phyloP scores from a whole-genome alignment of 2,797 vertebrate species.

The Muraenolepis orangiensis region DNA sequence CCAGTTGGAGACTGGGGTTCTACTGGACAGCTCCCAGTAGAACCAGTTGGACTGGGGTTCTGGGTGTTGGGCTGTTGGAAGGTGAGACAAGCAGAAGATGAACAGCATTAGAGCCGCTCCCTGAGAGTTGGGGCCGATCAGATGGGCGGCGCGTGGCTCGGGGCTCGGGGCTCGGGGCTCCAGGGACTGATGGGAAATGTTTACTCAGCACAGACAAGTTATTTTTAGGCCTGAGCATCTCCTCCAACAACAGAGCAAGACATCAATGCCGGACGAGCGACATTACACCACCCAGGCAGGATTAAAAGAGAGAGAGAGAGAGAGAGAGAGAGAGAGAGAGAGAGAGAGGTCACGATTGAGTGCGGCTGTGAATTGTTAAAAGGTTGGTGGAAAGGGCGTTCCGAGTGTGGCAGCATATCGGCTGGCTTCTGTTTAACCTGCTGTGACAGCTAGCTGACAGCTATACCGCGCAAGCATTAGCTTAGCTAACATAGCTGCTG shows the following conservation, averaged over 20 bases:
- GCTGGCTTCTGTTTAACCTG: neutral
- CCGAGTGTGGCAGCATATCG: neutral
- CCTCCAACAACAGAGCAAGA: conserved; percentile 16
- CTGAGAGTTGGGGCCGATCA: neutral
- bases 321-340: neutral
- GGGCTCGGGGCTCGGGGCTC: conserved; percentile 36
- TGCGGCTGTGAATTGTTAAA: conserved; percentile 1
- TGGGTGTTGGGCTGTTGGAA: neutral
- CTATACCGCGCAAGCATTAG: neutral
- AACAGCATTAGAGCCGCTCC: neutral
- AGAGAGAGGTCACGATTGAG: neutral
- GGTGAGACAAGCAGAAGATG: neutral
- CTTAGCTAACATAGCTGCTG: neutral
- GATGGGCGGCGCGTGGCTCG: conserved; percentile 7
- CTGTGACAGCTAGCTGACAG: neutral
- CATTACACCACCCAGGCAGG: neutral
- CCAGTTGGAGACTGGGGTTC: neutral
- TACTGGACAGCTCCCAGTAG: neutral
- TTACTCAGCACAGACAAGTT: conserved; percentile 50
- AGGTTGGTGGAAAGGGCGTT: neutral
- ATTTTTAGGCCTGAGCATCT: conserved; percentile 53
- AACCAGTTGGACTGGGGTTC: neutral
- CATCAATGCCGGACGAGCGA: conserved; percentile 4
- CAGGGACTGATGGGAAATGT: conserved; percentile 40
- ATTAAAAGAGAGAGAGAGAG: neutral